Evolutionary conservation across 2,113 vertebrate species (phyloP).

Genomic region (Pseudolaguvia tuberculata): DNA sequence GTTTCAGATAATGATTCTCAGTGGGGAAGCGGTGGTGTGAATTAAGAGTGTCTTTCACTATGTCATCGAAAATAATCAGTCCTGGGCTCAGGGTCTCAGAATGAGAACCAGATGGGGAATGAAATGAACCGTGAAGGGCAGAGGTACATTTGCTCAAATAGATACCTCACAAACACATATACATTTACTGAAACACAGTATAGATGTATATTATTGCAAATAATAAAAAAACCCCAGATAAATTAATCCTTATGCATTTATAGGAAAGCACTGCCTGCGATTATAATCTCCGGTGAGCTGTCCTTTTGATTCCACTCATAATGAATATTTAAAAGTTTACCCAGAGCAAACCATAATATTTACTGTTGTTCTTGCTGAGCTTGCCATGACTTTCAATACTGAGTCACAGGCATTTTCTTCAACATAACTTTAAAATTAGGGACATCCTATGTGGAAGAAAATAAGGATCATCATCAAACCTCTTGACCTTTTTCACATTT

Average conservation of each 20-base stretch:
- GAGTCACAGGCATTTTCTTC: neutral
- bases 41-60: slow-evolving; percentile 57
- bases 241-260: slow-evolving; percentile 21
- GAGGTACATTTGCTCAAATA: slow-evolving; percentile 51
- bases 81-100: slow-evolving; percentile 47
- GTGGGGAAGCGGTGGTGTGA: slow-evolving; percentile 53
- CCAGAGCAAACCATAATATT: slow-evolving; percentile 23
- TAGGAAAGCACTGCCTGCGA: slow-evolving; percentile 20
- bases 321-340: slow-evolving; percentile 40
- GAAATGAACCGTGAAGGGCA: slow-evolving; percentile 62
- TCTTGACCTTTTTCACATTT: too few relatives aligned
- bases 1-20: slow-evolving; percentile 61
- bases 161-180: slow-evolving; percentile 38
- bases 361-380: slow-evolving; percentile 21
- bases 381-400: too few relatives aligned
- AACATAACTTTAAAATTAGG: neutral
- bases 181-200: neutral
- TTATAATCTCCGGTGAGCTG: slow-evolving; percentile 12
- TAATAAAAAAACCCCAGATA: neutral
- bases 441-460: neutral
- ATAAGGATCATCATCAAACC: neutral
- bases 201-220: neutral
- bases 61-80: slow-evolving; percentile 62
- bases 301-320: slow-evolving; percentile 18
- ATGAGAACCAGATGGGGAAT: slow-evolving; percentile 59